Percentiles rank a stretch among this genome's conserved stretches.
Evolutionary conservation across 2,113 vertebrate genomes (phyloP).

Genomic region (Dicrurus megarhynchus): DNA sequence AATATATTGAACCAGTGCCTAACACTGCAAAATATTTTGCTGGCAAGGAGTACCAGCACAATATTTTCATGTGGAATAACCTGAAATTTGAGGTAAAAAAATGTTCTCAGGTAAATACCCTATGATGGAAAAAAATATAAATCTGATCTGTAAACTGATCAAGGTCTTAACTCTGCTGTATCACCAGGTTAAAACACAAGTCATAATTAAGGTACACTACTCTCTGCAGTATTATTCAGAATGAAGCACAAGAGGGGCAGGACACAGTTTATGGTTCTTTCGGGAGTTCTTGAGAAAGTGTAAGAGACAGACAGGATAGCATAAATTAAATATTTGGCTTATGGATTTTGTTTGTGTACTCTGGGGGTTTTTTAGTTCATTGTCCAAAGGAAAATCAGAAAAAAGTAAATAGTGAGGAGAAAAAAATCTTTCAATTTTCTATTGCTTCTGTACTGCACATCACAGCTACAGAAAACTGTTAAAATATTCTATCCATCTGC

Average conservation of each 20-base stretch:
- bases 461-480: background rate
- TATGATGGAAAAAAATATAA: background rate
- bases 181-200: background rate
- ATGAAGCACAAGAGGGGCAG: background rate
- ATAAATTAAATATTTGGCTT: background rate
- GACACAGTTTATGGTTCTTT: background rate
- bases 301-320: background rate
- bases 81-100: background rate
- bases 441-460: background rate
- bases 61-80: background rate
- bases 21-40: background rate
- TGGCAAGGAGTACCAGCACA: background rate
- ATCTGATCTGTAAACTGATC: background rate
- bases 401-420: background rate
- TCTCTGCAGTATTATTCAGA: background rate
- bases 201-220: background rate
- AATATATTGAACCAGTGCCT: background rate
- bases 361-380: background rate
- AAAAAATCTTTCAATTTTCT: background rate
- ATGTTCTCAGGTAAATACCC: background rate
- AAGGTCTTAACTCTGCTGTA: background rate
- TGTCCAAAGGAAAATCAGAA: background rate
- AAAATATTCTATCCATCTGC: background rate
- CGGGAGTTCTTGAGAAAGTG: background rate
- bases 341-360: background rate